Evolutionary conservation across 2,888 invertebrate species (phyloP).

Genomic region (Diplazon laetatorius): DNA sequence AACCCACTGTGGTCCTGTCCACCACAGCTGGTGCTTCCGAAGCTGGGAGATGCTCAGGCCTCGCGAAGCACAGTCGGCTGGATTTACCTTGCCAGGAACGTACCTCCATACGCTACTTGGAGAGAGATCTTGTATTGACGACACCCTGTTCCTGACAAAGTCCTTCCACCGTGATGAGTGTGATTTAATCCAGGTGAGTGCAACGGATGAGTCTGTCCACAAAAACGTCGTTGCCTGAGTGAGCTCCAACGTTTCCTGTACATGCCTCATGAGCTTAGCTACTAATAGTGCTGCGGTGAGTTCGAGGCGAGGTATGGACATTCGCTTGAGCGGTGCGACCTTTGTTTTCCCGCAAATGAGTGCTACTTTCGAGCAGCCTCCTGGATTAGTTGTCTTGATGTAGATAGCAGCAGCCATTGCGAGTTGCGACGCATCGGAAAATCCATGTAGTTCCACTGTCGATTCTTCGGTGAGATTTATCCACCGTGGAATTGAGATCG

Average conservation of each 20-base stretch:
- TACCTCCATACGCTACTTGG: constrained; percentile 42
- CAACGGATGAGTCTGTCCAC: constrained; percentile 60
- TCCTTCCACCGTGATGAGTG: constrained; percentile 64
- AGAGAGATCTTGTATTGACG: constrained; percentile 56
- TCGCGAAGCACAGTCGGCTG: constrained; percentile 63
- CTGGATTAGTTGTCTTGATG: background rate
- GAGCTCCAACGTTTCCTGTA: background rate
- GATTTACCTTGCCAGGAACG: constrained; percentile 54
- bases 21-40: constrained; percentile 23
- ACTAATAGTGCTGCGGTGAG: constrained; percentile 42
- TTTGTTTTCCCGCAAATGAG: constrained; percentile 44
- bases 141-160: constrained; percentile 60
- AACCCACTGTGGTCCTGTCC: constrained; percentile 49
- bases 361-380: constrained; percentile 6
- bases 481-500: constrained; percentile 58
- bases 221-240: constrained; percentile 20
- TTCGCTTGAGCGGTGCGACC: constrained; percentile 45
- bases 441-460: constrained; percentile 55
- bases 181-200: constrained; percentile 55
- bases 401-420: constrained; percentile 56
- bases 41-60: constrained; percentile 53
- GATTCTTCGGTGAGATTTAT: background rate
- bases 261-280: background rate
- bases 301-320: constrained; percentile 49
- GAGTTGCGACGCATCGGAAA: constrained; percentile 56